Base-by-base conservation (phyloP, 2,888 invertebrate species). In the Dasysyrphus albostriatus region DNA sequence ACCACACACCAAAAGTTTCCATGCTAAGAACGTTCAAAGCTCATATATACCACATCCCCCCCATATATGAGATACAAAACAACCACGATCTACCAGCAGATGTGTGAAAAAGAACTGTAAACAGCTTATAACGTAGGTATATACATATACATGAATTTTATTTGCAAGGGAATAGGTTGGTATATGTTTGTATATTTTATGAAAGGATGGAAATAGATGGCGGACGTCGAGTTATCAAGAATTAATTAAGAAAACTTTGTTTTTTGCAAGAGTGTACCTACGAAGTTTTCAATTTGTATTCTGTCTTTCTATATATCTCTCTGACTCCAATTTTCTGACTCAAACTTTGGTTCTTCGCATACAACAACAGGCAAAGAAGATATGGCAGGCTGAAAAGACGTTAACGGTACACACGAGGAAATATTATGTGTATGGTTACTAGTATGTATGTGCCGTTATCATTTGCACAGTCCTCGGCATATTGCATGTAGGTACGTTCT, bases 171-270 rank as follows among this genome's bases (percentile, higher is more conserved):
- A 34, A 63, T 56, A 56, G 34, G n/a, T n/a, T n/a, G n/a, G 5
- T 44, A 58, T 24, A 47, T 8, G 16, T 24, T 24, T 24, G 44
- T n/a, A 44, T n/a, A 7, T 7, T 42, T 3, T 44, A 3, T 9
- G 39, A 14, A 12, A 19, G 58, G 32, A 37, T 9, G 32, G 16
- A 54, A 70, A 37, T 72, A 67, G 69, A 69, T 63, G 85, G 73
- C 69, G 76, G 76, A 75, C 74, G 82, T 88, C 85, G 84, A 85
- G 85, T 88, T 84, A 88, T 88, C 84, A 88, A 81, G 88, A 88
- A 88, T 88, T 88, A 88, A 88, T 88, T 88, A 85, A 78, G 88
- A 85, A 88, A 88, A 81, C 81, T 85, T 88, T 85, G 80, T 84
- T 88, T 61, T 80, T 84, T 84, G 29, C 10, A 54, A 54, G 29